phyloP scores from a whole-genome alignment of 2,113 vertebrate species.

The Irena cyanogastra region DNA sequence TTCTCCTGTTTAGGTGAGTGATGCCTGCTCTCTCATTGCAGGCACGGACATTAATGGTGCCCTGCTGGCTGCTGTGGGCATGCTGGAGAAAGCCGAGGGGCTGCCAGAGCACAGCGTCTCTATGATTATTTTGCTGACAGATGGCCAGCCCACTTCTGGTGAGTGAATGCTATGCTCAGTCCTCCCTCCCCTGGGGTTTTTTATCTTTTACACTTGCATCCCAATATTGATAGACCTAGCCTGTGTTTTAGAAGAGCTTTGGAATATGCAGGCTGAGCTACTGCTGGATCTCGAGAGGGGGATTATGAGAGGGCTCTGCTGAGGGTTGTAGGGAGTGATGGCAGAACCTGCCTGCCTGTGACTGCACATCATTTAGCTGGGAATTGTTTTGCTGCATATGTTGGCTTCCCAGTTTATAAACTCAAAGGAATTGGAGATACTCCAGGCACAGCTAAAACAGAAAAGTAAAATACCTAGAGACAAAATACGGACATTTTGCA shows the following conservation, averaged over 20 bases:
- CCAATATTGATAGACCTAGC: neutral
- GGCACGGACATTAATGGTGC: constrained; percentile 83
- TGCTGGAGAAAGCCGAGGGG: constrained; percentile 65
- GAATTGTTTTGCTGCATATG: neutral
- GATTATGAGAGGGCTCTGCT: neutral
- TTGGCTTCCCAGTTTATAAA: neutral
- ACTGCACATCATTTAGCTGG: neutral
- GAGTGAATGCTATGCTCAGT: neutral
- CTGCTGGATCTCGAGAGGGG: neutral
- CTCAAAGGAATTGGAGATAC: neutral
- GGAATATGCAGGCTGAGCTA: neutral
- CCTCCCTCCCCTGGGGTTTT: neutral
- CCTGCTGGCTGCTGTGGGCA: constrained; percentile 68
- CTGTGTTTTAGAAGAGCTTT: neutral
- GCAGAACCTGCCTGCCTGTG: neutral
- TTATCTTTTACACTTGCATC: neutral
- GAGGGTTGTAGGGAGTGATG: neutral
- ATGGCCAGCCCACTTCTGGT: constrained; percentile 88
- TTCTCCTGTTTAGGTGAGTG: neutral
- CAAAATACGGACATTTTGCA: neutral
- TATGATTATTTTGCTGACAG: constrained; percentile 88
- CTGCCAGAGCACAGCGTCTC: constrained; percentile 71
- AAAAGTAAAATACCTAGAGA: neutral
- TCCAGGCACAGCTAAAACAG: neutral
- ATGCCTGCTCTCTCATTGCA: neutral